phyloP scores from a whole-genome alignment of 2,113 vertebrate genomes.

The Ia io region DNA sequence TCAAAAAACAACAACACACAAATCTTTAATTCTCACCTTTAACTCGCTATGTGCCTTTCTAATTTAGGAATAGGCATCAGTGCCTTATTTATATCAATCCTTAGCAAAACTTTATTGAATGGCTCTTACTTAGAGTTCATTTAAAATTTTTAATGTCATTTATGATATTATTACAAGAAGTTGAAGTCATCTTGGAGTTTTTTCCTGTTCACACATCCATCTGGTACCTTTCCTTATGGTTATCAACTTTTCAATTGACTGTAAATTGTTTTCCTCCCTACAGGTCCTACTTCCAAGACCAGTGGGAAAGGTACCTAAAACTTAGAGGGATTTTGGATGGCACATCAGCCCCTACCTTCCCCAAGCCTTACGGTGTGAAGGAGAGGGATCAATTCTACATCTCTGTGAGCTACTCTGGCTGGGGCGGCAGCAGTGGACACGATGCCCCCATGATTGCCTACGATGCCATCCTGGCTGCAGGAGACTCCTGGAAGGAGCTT shows the following conservation, averaged over 20 bases:
- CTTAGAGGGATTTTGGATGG: constrained; percentile 84
- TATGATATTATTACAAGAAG: not conserved
- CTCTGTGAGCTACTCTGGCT: constrained; percentile 81
- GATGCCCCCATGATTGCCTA: constrained; percentile 91
- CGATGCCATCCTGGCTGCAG: constrained; percentile 83
- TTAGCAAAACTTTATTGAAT: constrained; percentile 5
- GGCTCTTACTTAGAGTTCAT: not conserved
- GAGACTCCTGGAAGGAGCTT: constrained; percentile 85
- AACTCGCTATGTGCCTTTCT: not conserved
- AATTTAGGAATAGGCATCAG: not conserved
- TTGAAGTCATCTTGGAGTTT: constrained; percentile 23
- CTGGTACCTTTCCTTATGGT: not conserved
- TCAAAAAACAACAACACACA: not conserved
- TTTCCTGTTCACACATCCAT: not conserved
- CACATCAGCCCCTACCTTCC: constrained; percentile 79
- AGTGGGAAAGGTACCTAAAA: constrained; percentile 84
- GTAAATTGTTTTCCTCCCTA: not conserved
- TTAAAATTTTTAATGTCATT: constrained; percentile 2
- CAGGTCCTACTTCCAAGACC: constrained; percentile 86
- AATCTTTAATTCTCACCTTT: not conserved
- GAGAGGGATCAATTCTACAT: constrained; percentile 85
- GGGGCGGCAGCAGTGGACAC: constrained; percentile 87
- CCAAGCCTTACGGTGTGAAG: constrained; percentile 76
- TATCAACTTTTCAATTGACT: not conserved
- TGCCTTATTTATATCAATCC: not conserved